A percentile compares a stretch with the other conserved stretches of the same genome.
phyloP scores from a whole-genome alignment of 2,888 invertebrate genomes.

The Metopia argyrocephala region DNA sequence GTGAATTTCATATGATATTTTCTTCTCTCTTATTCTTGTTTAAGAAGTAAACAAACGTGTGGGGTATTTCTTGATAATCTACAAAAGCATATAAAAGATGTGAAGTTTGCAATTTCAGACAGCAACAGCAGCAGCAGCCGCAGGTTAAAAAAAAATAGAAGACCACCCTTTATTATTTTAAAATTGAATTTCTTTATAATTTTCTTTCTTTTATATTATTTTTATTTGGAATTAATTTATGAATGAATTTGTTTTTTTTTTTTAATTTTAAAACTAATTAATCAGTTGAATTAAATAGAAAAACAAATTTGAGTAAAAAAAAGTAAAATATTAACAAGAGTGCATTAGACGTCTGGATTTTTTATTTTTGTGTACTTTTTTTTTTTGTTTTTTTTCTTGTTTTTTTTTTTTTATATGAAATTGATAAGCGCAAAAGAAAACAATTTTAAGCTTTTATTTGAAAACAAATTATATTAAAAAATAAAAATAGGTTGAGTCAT shows the following conservation, averaged over 20 bases:
- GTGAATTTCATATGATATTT: conserved; percentile 60
- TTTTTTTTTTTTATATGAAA: conserved; percentile 1
- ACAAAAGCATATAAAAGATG: no score
- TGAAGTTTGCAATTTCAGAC: conserved; percentile 53
- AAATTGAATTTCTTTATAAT: not conserved
- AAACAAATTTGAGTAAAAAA: not conserved
- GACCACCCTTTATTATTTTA: conserved; percentile 3
- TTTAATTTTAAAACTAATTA: not conserved
- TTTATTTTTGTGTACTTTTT: not conserved
- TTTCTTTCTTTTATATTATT: not conserved
- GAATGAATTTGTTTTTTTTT: not conserved
- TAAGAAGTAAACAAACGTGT: not conserved
- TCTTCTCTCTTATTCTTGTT: conserved; percentile 9
- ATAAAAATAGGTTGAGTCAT: conserved; percentile 46
- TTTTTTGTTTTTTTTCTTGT: no score
- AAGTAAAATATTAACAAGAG: no score
- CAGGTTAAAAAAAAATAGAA: not conserved
- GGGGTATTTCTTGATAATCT: not conserved
- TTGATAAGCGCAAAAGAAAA: not conserved
- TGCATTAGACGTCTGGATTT: not conserved
- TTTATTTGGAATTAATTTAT: not conserved
- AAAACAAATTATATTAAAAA: conserved; percentile 4
- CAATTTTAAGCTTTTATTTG: no score
- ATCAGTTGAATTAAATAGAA: not conserved
- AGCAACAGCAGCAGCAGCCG: not conserved